phyloP scores from a whole-genome alignment of 2,888 invertebrate genomes.

The Cabera pusaria region DNA sequence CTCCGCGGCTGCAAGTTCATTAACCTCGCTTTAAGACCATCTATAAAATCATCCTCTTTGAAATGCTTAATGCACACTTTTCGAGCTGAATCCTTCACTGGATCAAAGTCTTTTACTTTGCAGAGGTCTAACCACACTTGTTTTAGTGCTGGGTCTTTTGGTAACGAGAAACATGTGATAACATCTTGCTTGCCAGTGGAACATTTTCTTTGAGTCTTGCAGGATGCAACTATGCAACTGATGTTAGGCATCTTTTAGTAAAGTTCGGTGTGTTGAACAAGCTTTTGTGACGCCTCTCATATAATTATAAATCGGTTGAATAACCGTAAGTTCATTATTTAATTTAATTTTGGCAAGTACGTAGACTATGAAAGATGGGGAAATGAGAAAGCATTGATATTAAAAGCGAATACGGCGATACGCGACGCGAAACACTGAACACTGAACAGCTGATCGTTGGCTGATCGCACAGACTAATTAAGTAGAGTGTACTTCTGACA shows the following conservation, averaged over 20 bases:
- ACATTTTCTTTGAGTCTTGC: slow-evolving; percentile 2
- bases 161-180: slow-evolving; percentile 9
- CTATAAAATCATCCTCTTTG: slow-evolving; percentile 8
- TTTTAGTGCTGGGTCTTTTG: slow-evolving; percentile 5
- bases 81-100: background rate
- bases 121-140: slow-evolving; percentile 6
- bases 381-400: too few relatives aligned
- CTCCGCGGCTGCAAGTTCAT: slow-evolving; percentile 4
- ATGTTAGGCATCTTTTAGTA: slow-evolving; percentile 5
- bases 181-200: background rate
- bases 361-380: too few relatives aligned
- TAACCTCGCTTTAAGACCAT: slow-evolving; percentile 7
- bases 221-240: slow-evolving; percentile 7
- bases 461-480: too few relatives aligned
- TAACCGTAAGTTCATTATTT: too few relatives aligned
- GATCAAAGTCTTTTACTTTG: slow-evolving; percentile 1
- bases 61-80: slow-evolving; percentile 15
- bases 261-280: too few relatives aligned
- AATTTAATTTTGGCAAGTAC: too few relatives aligned
- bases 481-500: too few relatives aligned
- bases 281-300: too few relatives aligned
- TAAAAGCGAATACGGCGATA: too few relatives aligned
- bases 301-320: too few relatives aligned
- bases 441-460: too few relatives aligned
- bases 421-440: too few relatives aligned